Conservation (phyloP, 2,888 invertebrate species). For the Zygogramma bicolorata region DNA sequence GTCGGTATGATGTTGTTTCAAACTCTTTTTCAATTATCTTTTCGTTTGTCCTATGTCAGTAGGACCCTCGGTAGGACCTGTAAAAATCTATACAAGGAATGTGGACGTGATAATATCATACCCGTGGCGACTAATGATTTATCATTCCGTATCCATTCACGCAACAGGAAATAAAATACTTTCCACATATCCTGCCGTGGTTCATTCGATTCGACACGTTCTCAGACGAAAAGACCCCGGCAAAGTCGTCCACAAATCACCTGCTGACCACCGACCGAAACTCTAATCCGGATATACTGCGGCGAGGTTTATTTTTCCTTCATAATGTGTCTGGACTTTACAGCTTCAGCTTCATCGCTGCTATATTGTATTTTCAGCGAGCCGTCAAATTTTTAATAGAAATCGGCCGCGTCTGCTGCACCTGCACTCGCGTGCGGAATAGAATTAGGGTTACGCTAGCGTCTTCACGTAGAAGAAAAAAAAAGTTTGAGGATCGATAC, state of each 20-base stretch:
- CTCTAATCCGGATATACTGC: conserved; percentile 12
- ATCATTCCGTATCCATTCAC: too few species aligned
- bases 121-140: too few species aligned
- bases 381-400: conserved; percentile 3
- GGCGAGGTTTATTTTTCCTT: conserved; percentile 8
- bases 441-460: neutral
- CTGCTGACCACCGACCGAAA: neutral
- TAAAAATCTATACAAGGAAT: too few species aligned
- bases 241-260: neutral
- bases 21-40: too few species aligned
- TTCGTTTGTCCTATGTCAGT: too few species aligned
- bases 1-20: too few species aligned
- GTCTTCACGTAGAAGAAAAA: neutral
- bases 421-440: neutral
- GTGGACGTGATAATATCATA: too few species aligned
- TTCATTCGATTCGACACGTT: conserved; percentile 16
- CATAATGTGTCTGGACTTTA: conserved; percentile 3
- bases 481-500: neutral
- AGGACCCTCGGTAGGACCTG: too few species aligned
- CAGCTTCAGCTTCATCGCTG: conserved; percentile 4
- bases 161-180: too few species aligned
- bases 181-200: neutral
- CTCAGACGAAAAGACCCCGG: neutral
- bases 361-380: neutral
- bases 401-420: neutral